Evolutionary conservation across 2,888 invertebrate species (phyloP).

Genomic region (Drosophila quasianomalipes): DNA sequence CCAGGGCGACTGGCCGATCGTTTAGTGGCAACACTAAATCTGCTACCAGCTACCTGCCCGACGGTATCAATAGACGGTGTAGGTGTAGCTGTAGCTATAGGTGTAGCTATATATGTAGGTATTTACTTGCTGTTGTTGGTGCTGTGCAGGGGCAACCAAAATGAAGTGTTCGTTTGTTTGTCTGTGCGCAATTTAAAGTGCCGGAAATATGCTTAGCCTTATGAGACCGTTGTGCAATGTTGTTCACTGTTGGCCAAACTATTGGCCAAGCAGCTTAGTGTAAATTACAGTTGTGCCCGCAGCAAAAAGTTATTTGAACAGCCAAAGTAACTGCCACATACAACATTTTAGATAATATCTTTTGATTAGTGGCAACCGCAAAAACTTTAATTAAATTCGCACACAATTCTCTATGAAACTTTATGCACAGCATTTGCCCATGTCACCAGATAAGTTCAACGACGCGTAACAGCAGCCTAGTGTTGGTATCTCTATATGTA

Average conservation of each 20-base stretch:
- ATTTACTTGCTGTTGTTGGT: slow-evolving; percentile 10
- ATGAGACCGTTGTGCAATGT: slow-evolving; percentile 45
- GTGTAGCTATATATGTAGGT: background rate
- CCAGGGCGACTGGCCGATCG: slow-evolving; percentile 32
- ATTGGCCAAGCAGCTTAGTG: slow-evolving; percentile 50
- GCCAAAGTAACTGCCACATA: slow-evolving; percentile 52
- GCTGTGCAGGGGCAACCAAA: slow-evolving; percentile 13
- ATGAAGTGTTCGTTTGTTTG: slow-evolving; percentile 27
- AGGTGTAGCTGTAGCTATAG: slow-evolving; percentile 1
- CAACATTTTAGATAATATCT: slow-evolving; percentile 76
- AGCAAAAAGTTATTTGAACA: slow-evolving; percentile 54
- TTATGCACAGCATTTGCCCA: slow-evolving; percentile 74
- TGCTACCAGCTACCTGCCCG: slow-evolving; percentile 16
- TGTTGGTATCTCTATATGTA: slow-evolving; percentile 15
- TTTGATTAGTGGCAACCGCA: slow-evolving; percentile 81
- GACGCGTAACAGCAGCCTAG: slow-evolving; percentile 51
- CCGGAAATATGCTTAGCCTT: slow-evolving; percentile 76
- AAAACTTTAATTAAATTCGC: slow-evolving; percentile 81
- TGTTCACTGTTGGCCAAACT: slow-evolving; percentile 17
- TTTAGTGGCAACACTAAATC: slow-evolving; percentile 49
- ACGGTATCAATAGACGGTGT: slow-evolving; percentile 42
- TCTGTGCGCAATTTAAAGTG: slow-evolving; percentile 68
- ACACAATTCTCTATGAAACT: slow-evolving; percentile 71
- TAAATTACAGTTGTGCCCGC: slow-evolving; percentile 52
- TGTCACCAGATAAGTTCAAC: slow-evolving; percentile 79